Evolutionary conservation across 2,888 invertebrate genomes (phyloP).

Genomic region (Lottia scabra): DNA sequence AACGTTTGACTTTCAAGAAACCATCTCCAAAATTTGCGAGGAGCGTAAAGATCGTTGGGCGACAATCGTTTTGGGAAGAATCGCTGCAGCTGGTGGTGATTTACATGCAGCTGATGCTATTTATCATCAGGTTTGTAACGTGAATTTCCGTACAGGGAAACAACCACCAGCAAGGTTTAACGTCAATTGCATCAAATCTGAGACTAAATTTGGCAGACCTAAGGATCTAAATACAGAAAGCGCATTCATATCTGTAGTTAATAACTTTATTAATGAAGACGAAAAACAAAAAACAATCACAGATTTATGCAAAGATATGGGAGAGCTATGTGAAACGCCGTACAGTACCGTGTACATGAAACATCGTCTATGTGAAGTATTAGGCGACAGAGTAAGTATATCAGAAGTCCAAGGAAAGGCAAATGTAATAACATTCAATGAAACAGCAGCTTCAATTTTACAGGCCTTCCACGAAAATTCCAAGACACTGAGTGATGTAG

Average conservation of each 20-base stretch:
- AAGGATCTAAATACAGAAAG: not conserved
- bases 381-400: not conserved
- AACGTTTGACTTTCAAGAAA: not conserved
- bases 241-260: not conserved
- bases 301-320: not conserved
- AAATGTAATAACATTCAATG: not conserved
- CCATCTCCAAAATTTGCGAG: not conserved
- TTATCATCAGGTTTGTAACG: not conserved
- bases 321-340: not conserved
- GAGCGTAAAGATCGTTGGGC: not conserved
- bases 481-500: not conserved
- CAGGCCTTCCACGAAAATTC: not conserved
- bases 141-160: too few species aligned
- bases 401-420: not conserved
- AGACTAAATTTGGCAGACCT: not conserved
- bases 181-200: not conserved
- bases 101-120: constrained; percentile 5
- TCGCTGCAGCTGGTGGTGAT: not conserved
- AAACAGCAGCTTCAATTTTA: not conserved
- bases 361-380: not conserved
- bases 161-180: not conserved
- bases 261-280: not conserved
- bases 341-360: not conserved
- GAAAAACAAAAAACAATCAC: not conserved
- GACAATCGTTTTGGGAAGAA: not conserved